Conservation (phyloP, 2,113 vertebrate species). For the Paralichthys olivaceus region DNA sequence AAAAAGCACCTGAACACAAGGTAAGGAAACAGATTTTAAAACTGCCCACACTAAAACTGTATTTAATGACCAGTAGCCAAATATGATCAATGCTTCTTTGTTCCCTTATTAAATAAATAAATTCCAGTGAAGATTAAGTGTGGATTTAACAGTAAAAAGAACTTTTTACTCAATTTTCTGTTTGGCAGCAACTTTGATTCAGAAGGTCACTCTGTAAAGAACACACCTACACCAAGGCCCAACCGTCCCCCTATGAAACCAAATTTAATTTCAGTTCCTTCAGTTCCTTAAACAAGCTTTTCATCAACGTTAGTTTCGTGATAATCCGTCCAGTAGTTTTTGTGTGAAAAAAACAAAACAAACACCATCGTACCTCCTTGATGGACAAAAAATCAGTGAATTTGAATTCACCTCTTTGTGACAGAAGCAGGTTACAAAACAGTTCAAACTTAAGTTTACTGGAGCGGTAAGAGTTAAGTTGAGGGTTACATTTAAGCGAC, state of each 20-base stretch:
- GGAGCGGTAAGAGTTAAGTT: neutral
- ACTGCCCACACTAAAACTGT: neutral
- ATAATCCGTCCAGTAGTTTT: too few relatives aligned
- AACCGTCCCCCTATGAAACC: too few relatives aligned
- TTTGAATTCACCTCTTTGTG: neutral
- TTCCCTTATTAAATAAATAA: neutral
- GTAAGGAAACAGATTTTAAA: neutral
- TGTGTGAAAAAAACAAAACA: neutral
- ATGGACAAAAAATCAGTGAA: too few relatives aligned
- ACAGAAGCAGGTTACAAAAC: neutral
- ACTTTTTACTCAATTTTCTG: too few relatives aligned
- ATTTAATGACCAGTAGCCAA: neutral
- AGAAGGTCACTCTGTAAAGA: too few relatives aligned
- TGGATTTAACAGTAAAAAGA: too few relatives aligned
- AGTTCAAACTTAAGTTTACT: neutral
- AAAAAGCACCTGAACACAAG: neutral
- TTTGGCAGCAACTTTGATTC: too few relatives aligned
- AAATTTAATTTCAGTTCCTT: too few relatives aligned
- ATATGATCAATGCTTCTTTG: neutral
- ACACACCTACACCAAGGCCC: too few relatives aligned
- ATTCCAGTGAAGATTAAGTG: too few relatives aligned
- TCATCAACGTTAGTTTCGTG: neutral
- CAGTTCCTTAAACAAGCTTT: neutral
- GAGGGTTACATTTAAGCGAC: constrained; percentile 8
- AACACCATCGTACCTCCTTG: too few relatives aligned